These are phyloP conservation scores for Acrocera orbiculus DNA, from an alignment of 2,888 invertebrate species.

Conservation along the genomic window DNA sequence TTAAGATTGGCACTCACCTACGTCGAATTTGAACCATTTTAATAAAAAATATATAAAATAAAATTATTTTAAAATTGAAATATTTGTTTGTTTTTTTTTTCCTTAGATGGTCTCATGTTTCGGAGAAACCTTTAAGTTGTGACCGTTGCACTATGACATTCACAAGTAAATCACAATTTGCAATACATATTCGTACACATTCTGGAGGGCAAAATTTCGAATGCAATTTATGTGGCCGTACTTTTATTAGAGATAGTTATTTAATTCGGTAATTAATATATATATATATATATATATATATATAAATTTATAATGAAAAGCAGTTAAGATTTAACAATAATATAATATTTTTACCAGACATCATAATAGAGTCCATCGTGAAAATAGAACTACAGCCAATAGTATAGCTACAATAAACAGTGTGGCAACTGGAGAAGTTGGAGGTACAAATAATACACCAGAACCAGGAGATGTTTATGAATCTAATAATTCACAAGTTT, in stretches of 20 bases:
- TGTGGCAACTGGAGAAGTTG: slow-evolving; percentile 26
- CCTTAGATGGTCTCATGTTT: slow-evolving; percentile 55
- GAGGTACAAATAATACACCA: slow-evolving; percentile 14
- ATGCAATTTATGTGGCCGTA: slow-evolving; percentile 55
- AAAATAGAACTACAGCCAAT: slow-evolving; percentile 39
- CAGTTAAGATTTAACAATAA: background rate
- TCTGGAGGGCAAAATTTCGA: slow-evolving; percentile 50
- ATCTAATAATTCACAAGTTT: slow-evolving; percentile 17
- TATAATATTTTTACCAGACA: slow-evolving; percentile 34
- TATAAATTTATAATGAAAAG: background rate
- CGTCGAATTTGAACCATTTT: too few species aligned
- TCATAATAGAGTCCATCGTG: slow-evolving; percentile 56
- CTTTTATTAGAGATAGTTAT: slow-evolving; percentile 60
- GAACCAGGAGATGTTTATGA: slow-evolving; percentile 17
- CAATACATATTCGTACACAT: slow-evolving; percentile 58
- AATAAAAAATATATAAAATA: too few species aligned
- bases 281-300: background rate
- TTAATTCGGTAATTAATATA: slow-evolving; percentile 38
- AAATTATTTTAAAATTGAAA: too few species aligned
- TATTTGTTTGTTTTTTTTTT: background rate
- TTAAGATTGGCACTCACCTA: too few species aligned
- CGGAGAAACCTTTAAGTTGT: slow-evolving; percentile 55
- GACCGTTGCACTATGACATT: slow-evolving; percentile 55
- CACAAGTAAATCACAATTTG: slow-evolving; percentile 56
- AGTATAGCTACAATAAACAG: slow-evolving; percentile 36